These are phyloP conservation scores for Drosophila tristis DNA, from an alignment of 1,140 invertebrate genomes.

Conservation along the genomic window DNA sequence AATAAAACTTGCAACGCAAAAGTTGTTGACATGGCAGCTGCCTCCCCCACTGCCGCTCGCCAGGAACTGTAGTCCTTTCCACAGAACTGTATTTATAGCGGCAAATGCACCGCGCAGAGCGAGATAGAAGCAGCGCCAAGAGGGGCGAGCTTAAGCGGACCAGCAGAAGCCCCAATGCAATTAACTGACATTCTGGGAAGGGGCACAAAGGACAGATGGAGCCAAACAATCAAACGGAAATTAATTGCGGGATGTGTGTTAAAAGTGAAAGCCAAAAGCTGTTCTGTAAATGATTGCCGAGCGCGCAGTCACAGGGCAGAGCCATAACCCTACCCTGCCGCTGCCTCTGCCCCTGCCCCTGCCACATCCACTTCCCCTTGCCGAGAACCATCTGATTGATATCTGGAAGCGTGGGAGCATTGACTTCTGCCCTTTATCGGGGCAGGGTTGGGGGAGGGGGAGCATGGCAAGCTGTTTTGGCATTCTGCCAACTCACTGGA, in stretches of 20 bases:
- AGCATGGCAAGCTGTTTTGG: not conserved
- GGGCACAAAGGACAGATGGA: slow-evolving; percentile 20
- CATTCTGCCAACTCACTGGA: slow-evolving; percentile 36
- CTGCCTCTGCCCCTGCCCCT: not conserved
- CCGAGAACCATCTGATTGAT: slow-evolving; percentile 23
- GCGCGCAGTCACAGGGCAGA: not conserved
- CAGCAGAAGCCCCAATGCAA: slow-evolving; percentile 59
- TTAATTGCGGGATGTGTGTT: slow-evolving; percentile 72
- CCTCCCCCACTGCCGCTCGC: not conserved
- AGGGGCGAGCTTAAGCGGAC: slow-evolving; percentile 24
- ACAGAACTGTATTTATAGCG: slow-evolving; percentile 71
- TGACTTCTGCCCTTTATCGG: slow-evolving; percentile 27
- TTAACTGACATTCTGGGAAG: slow-evolving; percentile 49
- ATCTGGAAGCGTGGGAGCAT: slow-evolving; percentile 8
- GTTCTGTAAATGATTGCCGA: slow-evolving; percentile 25
- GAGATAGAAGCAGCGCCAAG: not conserved
- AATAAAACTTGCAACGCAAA: slow-evolving; percentile 62
- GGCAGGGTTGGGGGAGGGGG: no score
- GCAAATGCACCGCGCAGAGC: slow-evolving; percentile 48
- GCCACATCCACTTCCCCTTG: slow-evolving; percentile 7
- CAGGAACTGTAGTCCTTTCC: slow-evolving; percentile 12
- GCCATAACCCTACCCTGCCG: not conserved
- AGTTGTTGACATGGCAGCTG: slow-evolving; percentile 60
- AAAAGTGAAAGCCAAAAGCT: slow-evolving; percentile 69
- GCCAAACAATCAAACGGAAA: slow-evolving; percentile 79